A percentile compares a stretch with the other conserved stretches of the same genome.
Conservation (phyloP, 2,113 vertebrate genomes). For the Amphiprion ocellaris region DNA sequence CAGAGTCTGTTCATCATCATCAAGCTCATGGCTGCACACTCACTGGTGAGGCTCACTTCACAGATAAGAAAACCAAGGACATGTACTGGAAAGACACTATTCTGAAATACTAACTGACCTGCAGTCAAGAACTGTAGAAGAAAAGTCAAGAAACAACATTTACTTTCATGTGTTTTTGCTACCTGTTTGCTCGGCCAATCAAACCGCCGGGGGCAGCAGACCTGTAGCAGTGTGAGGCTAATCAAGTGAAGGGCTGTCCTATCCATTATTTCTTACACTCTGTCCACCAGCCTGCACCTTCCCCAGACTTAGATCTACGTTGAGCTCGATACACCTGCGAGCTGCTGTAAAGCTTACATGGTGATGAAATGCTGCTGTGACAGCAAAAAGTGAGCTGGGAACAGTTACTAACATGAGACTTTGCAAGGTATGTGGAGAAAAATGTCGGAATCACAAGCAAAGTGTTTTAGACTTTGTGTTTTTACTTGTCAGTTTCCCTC, state of each 20-base stretch:
- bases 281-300: slow-evolving; percentile 25
- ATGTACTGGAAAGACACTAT: slow-evolving; percentile 11
- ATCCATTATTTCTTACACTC: slow-evolving; percentile 55
- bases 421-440: slow-evolving; percentile 6
- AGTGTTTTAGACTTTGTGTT: slow-evolving; percentile 25
- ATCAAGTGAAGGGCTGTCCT: slow-evolving; percentile 49
- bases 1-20: slow-evolving; percentile 67
- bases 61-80: slow-evolving; percentile 61
- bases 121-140: slow-evolving; percentile 13
- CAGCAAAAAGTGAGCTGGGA: slow-evolving; percentile 19
- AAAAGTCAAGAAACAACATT: slow-evolving; percentile 11
- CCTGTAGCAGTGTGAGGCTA: slow-evolving; percentile 28
- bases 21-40: slow-evolving; percentile 47
- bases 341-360: slow-evolving; percentile 20
- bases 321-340: slow-evolving; percentile 31
- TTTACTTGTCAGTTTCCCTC: slow-evolving; percentile 32
- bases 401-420: slow-evolving; percentile 27
- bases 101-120: slow-evolving; percentile 33
- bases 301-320: slow-evolving; percentile 28
- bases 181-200: slow-evolving; percentile 6
- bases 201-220: slow-evolving; percentile 3
- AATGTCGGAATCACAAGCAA: slow-evolving; percentile 32
- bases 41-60: slow-evolving; percentile 39
- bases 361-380: slow-evolving; percentile 26
- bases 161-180: slow-evolving; percentile 14